Evolutionary conservation across 1,140 invertebrate species (phyloP).

Genomic region (Paramacrobiotus metropolitanus): DNA sequence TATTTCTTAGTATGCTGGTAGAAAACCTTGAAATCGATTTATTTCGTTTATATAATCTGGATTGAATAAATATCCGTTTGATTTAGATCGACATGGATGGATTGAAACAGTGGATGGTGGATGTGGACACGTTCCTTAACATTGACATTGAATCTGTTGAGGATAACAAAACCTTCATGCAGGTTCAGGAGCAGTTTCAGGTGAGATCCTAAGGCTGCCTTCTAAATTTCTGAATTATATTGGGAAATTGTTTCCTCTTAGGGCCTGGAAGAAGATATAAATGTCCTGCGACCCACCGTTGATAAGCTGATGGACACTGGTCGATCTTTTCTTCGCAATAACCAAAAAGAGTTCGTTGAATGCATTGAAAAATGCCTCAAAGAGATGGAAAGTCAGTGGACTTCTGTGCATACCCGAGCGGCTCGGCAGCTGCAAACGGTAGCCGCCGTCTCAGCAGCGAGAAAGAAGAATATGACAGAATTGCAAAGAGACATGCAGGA

Average conservation of each 20-base stretch:
- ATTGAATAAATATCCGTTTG: too few species aligned
- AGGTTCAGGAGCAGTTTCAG: background rate
- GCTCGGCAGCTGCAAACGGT: background rate
- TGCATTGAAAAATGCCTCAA: background rate
- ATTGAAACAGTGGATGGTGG: slow-evolving; percentile 1
- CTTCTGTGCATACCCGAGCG: background rate
- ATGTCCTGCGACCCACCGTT: background rate
- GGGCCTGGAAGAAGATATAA: background rate
- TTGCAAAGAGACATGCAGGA: background rate
- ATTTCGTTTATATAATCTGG: too few species aligned
- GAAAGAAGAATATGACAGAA: too few species aligned
- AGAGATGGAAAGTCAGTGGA: background rate
- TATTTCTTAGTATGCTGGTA: too few species aligned
- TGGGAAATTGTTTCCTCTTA: too few species aligned
- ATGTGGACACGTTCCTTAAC: background rate
- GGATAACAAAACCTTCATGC: background rate
- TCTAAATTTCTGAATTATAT: too few species aligned
- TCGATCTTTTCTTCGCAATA: background rate
- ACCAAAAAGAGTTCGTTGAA: background rate
- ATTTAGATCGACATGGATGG: background rate
- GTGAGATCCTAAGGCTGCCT: background rate
- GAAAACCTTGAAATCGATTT: too few species aligned
- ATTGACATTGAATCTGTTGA: background rate
- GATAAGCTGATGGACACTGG: background rate
- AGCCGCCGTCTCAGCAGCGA: background rate